Percentiles rank a stretch among this genome's conserved stretches.
These are phyloP conservation scores for Paramuricea clavata DNA, from an alignment of 92 coral and sea anemone species.

Conservation along the genomic window DNA sequence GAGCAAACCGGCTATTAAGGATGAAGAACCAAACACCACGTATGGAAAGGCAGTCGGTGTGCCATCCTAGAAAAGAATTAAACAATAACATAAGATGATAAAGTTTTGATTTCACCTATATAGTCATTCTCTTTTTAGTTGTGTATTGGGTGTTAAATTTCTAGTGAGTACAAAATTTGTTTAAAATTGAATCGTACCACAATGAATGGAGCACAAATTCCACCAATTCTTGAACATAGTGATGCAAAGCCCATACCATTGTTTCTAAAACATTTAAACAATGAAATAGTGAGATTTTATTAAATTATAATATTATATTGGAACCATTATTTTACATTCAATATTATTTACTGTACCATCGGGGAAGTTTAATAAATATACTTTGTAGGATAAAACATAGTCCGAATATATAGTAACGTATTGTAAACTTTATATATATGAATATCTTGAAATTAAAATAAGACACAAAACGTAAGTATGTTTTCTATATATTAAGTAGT, in stretches of 20 bases:
- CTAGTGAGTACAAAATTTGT: too few species aligned
- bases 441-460: too few species aligned
- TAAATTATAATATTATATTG: background rate
- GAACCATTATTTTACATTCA: background rate
- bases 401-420: background rate
- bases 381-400: too few species aligned
- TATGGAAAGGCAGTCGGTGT: conserved; percentile 84
- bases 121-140: too few species aligned
- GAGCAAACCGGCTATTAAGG: conserved; percentile 83
- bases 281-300: background rate
- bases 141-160: too few species aligned
- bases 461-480: too few species aligned
- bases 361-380: too few species aligned
- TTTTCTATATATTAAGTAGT: too few species aligned
- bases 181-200: conserved; percentile 64
- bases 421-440: too few species aligned
- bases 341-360: background rate
- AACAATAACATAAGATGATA: background rate
- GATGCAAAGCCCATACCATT: conserved; percentile 94
- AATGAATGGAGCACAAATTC: conserved; percentile 92
- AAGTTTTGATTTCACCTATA: background rate
- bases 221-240: conserved; percentile 88
- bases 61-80: conserved; percentile 75
- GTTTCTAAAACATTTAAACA: conserved; percentile 61
- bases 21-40: conserved; percentile 83